Base-by-base conservation (phyloP, 2,113 vertebrate species). In the Syrmaticus mikado region DNA sequence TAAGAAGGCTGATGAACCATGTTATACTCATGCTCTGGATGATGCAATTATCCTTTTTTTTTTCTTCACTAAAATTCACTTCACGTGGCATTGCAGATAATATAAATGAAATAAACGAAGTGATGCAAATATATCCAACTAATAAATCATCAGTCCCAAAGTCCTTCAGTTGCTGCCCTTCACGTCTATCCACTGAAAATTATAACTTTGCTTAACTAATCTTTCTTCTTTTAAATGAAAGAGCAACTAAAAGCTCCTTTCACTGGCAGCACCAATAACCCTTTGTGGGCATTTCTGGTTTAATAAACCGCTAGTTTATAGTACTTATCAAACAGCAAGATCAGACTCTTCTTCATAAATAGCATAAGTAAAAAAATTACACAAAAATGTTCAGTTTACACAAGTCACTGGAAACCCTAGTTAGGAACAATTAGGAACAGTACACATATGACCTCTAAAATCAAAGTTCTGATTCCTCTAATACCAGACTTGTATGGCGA, bases 1-100 rank as follows among this genome's bases (percentile, higher is more conserved):
- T 93, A 67, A 80, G 45, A 87, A 89, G 36, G 25, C 28, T 62
- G 53, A 93, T 80, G 68, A 95, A 92, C 75, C 82, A 46, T 57
- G 28, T 68, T 85, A 84, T 43, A 84, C 57, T 89, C 21, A 21
- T 77, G 74, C 61, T 77, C 41, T 82, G 38, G 32, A 80, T 92
- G 89, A 92, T 80, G 38, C 38, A 79, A 93, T 71, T n/a, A 74
- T 28, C 14, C 11, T 57, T 62, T 46, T 75, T 62, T 46, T 75
- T 36, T 2, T 0, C 36, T 68, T 43, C 41, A 50, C 41, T 60
- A 91, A 90, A 82, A 82, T 85, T 85, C 38, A 38, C 38, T 38
- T 38, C 38, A 38, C 38, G 89, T 55, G 48, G 77, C 48, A 12
- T n/a, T 40, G 50, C 18, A 94, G 66, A 77, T 58, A 81, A 79